Base-by-base conservation (phyloP, 2,113 vertebrate genomes). In the Cephalopholis sonnerati region DNA sequence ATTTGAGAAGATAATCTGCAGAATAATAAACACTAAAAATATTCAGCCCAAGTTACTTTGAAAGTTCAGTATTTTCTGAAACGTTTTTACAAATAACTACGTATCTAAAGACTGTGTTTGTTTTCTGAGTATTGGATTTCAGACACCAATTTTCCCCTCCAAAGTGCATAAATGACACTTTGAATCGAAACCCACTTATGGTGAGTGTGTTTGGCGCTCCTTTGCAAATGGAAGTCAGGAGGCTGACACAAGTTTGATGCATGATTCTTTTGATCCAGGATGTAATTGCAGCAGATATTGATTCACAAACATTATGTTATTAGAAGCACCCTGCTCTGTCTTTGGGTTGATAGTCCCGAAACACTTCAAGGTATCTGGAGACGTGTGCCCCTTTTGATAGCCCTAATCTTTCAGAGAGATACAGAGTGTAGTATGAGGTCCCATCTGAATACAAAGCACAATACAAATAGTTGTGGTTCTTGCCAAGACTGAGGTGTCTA, bases 251-350 rank as follows among this genome's bases (percentile, higher is more conserved):
- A 53, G 55, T 72, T 63, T 57, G 54, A 72, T 24, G 1, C 6
- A 61, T 3, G 4, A 41, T 50, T 77, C 18, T 48, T 48, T 73
- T 27, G 20, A 77, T 62, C 17, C 41, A 53, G 54, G n/a, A 36
- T 41, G 55, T 68, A 80, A 77, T 39, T 67, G 72, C 41, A 12
- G 18, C 20, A n/a, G 8, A 62, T 65, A 61, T 48, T 24, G n/a
- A 82, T 79, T 76, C 20, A 81, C 13, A 73, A 53, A 51, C 48
- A 54, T 51, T 22, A 39, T 59, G 58, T 58, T 61, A 51, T 73
- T 67, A 68, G 50, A 32, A 20, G n/a, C 61, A 24, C 16, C 27
- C n/a, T 62, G 46, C 46, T 78, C 5, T 74, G 48, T 6, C 54
- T 79, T 73, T 27, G 22, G n/a, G 44, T 70, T 32, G 12, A n/a